Evolutionary conservation across 2,888 invertebrate genomes (phyloP).

Genomic region (Ditylenchus weischeri): DNA sequence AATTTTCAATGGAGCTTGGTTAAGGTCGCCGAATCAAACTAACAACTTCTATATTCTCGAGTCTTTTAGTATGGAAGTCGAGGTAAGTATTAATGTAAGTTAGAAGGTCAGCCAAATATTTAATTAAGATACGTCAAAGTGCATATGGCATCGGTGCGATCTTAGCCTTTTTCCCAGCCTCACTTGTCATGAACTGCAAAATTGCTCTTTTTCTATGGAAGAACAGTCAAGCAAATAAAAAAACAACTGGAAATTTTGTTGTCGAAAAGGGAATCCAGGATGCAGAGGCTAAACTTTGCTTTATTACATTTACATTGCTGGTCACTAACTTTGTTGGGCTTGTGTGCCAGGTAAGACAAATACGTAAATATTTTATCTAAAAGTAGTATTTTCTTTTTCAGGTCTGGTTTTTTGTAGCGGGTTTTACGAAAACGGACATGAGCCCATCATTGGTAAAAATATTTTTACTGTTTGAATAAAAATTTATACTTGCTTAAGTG

Average conservation of each 20-base stretch:
- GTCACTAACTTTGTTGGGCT: not conserved
- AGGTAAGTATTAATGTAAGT: not conserved
- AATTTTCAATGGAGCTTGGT: not conserved
- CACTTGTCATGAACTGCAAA: not conserved
- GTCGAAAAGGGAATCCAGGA: not conserved
- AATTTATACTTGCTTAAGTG: no score
- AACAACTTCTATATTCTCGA: not conserved
- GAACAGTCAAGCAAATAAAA: not conserved
- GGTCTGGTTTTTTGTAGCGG: no score
- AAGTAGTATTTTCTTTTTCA: no score
- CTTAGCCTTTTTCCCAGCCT: not conserved
- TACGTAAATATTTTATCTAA: not conserved
- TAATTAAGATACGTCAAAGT: conserved; percentile 9
- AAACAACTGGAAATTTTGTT: not conserved
- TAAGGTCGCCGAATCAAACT: not conserved
- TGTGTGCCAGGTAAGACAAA: conserved; percentile 3
- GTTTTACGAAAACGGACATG: no score
- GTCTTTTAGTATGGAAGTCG: not conserved
- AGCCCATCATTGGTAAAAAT: no score
- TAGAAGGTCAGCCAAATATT: not conserved
- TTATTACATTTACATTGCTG: conserved; percentile 1
- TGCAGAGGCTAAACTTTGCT: conserved; percentile 5
- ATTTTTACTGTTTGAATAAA: no score
- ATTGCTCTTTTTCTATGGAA: conserved; percentile 6
- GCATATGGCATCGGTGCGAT: conserved; percentile 2